These are phyloP conservation scores for Drosophila sp. DNA, from an alignment of 1,140 invertebrate species.

Conservation along the genomic window DNA sequence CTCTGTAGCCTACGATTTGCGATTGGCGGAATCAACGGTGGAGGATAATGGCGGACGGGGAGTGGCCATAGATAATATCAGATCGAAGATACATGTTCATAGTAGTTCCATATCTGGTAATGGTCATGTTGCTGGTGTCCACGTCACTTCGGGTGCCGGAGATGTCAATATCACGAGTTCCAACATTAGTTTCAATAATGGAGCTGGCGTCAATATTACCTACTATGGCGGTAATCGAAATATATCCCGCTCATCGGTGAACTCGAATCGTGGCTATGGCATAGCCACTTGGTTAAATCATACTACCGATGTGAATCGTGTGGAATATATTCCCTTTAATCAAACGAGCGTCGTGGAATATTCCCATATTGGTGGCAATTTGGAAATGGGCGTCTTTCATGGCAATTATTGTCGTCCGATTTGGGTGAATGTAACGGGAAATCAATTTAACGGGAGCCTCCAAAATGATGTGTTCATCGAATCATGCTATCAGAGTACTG, in stretches of 20 bases:
- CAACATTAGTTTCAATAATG: constrained; percentile 94
- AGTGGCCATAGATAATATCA: constrained; percentile 92
- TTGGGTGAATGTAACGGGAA: constrained; percentile 93
- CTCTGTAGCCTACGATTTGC: constrained; percentile 93
- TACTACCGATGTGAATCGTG: constrained; percentile 87
- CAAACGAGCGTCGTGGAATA: constrained; percentile 95
- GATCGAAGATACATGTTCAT: constrained; percentile 91
- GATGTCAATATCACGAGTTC: constrained; percentile 96
- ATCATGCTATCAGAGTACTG: constrained; percentile 89
- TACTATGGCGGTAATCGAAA: constrained; percentile 95
- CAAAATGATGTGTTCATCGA: constrained; percentile 90
- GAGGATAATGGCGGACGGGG: constrained; percentile 96
- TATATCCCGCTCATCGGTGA: constrained; percentile 91
- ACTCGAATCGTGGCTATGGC: constrained; percentile 93
- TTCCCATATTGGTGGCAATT: constrained; percentile 92
- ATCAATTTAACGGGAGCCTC: constrained; percentile 90
- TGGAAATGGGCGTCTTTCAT: constrained; percentile 92
- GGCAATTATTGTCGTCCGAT: constrained; percentile 90
- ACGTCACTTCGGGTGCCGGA: constrained; percentile 93
- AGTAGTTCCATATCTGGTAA: constrained; percentile 93
- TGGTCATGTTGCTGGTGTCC: constrained; percentile 93
- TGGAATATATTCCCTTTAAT: constrained; percentile 90
- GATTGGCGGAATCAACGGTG: constrained; percentile 92
- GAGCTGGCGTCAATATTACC: constrained; percentile 95
- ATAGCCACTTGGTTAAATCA: constrained; percentile 95